Percentiles rank a stretch among this genome's conserved stretches.
Evolutionary conservation across 2,888 invertebrate species (phyloP).

Genomic region (Drosophila buzzatii): DNA sequence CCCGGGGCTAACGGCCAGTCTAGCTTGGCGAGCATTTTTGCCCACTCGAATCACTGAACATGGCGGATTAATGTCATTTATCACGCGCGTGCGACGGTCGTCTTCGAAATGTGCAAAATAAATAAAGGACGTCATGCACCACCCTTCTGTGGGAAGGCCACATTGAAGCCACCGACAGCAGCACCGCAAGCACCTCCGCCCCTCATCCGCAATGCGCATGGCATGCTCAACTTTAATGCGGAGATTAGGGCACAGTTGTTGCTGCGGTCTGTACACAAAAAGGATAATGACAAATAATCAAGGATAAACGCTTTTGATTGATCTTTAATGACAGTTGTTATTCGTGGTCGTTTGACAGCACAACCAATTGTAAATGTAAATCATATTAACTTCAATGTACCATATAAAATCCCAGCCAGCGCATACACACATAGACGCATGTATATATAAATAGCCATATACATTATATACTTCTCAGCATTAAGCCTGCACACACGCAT

Average conservation of each 20-base stretch:
- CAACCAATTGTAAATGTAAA: slow-evolving; percentile 76
- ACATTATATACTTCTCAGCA: slow-evolving; percentile 26
- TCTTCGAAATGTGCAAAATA: slow-evolving; percentile 76
- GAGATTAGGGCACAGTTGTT: slow-evolving; percentile 68
- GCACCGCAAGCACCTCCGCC: background rate
- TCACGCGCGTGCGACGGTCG: slow-evolving; percentile 66
- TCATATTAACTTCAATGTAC: slow-evolving; percentile 77
- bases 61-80: slow-evolving; percentile 81
- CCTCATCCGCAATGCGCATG: slow-evolving; percentile 21
- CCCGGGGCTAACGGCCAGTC: slow-evolving; percentile 43
- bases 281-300: slow-evolving; percentile 84
- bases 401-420: slow-evolving; percentile 51
- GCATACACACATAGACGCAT: background rate
- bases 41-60: slow-evolving; percentile 73
- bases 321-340: slow-evolving; percentile 80
- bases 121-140: slow-evolving; percentile 56
- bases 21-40: slow-evolving; percentile 27
- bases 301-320: slow-evolving; percentile 84
- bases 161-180: background rate
- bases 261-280: slow-evolving; percentile 67
- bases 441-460: background rate
- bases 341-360: slow-evolving; percentile 66
- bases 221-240: slow-evolving; percentile 49
- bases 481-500: slow-evolving; percentile 45
- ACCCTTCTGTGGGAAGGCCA: background rate